Evolutionary conservation across 2,113 vertebrate genomes (phyloP), one percentile per base, ranked within the genome.

Genomic region (Amblyornis subalaris): DNA sequence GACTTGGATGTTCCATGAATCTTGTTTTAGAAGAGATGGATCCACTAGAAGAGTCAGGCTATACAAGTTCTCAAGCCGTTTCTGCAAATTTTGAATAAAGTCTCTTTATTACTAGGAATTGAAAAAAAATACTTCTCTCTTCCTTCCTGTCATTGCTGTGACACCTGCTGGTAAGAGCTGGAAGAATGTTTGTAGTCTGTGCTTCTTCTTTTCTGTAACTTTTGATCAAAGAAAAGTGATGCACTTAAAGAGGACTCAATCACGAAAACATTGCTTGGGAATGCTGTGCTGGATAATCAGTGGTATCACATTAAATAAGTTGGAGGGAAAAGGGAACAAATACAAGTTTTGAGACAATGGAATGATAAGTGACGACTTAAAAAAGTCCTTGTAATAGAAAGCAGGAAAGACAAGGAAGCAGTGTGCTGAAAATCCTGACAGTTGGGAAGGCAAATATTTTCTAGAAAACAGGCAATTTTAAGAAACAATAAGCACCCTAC

Each of bases 131-230:
- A 19, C 20, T 19, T 35, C 0, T 2, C 26, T 51, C 9, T 76
- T 78, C 40, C 76, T 79, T 29, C 9, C 45, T 87, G 88, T 80
- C 72, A 15, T 25, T 50, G 33, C 33, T 93, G 55, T 83, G 92
- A 86, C 92, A 95, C 65, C 90, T 95, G 90, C 90, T 91, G 95
- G 90, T 48, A 87, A 77, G n/a, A 65, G 33, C 47, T 70, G 64
- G 80, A 76, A 93, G 58, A 82, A 29, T 14, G 9, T 40, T 24
- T 53, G 50, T 21, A 38, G 28, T 12, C 50, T n/a, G 12, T 29
- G 8, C 33, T 42, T 50, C 33, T 45, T 58, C 22, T 70, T 47
- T 35, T n/a, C 51, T 71, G n/a, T 57, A 61, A 54, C 21, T 66
- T 48, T 85, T 51, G 9, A 44, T 81, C 61, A 38, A 55, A 79